phyloP scores from a whole-genome alignment of 2,113 vertebrate genomes.

The Eira barbara region DNA sequence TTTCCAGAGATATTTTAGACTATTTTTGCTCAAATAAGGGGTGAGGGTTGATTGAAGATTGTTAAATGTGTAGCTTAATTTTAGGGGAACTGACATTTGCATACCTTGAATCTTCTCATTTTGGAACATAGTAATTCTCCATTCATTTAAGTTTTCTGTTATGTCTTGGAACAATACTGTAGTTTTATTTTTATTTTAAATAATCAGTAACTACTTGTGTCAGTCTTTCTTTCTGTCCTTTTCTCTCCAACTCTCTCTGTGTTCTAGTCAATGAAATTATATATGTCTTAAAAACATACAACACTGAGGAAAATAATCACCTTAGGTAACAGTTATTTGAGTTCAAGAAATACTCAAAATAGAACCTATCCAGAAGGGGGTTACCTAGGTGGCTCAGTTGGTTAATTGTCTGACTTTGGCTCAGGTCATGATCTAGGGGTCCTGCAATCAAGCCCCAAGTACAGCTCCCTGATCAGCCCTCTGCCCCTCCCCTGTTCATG shows the following conservation, averaged over 20 bases:
- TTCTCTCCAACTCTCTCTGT: not conserved
- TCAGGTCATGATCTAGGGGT: not conserved
- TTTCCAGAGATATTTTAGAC: not conserved
- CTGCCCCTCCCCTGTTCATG: too few species aligned
- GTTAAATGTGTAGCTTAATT: not conserved
- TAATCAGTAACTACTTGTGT: not conserved
- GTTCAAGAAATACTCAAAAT: constrained; percentile 1
- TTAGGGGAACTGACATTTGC: not conserved
- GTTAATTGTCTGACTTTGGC: not conserved
- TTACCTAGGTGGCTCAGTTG: not conserved
- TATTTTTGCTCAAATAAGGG: not conserved
- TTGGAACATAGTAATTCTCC: not conserved
- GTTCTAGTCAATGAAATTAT: not conserved
- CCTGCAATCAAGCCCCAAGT: not conserved
- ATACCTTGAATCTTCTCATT: not conserved
- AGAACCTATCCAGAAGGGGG: not conserved
- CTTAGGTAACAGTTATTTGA: not conserved
- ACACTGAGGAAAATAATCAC: not conserved
- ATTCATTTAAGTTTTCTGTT: not conserved
- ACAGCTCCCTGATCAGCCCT: not conserved
- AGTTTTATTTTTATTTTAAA: not conserved
- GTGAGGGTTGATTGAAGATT: not conserved
- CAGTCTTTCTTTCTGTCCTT: not conserved
- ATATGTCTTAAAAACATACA: not conserved
- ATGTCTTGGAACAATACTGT: not conserved